A percentile compares a stretch with the other conserved stretches of the same genome.
Evolutionary conservation across 2,888 invertebrate genomes (phyloP).

Genomic region (Hoplodrina ambigua): DNA sequence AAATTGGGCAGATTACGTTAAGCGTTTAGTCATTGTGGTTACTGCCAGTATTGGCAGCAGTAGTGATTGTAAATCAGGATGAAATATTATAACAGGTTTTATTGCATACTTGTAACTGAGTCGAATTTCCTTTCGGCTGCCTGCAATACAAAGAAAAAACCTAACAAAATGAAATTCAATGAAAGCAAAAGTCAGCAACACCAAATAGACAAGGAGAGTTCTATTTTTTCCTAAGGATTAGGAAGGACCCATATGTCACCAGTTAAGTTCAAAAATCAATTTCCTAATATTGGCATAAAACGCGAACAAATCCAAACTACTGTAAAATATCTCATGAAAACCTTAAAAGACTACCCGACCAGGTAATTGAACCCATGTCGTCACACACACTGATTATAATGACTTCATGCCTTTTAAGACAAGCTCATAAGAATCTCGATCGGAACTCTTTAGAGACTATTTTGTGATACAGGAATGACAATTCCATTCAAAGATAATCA

Average conservation of each 20-base stretch:
- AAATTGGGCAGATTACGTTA: constrained; percentile 34
- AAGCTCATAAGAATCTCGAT: background rate
- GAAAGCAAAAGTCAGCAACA: too few relatives aligned
- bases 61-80: constrained; percentile 11
- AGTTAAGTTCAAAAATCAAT: background rate
- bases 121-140: background rate
- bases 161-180: too few relatives aligned
- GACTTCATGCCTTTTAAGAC: too few relatives aligned
- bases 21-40: constrained; percentile 38
- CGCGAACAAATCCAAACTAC: too few relatives aligned
- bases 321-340: too few relatives aligned
- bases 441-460: background rate
- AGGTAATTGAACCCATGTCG: too few relatives aligned
- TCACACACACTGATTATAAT: too few relatives aligned
- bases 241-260: background rate
- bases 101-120: background rate
- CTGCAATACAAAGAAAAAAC: too few relatives aligned
- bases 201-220: background rate
- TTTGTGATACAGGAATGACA: background rate
- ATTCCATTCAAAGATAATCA: constrained; percentile 23
- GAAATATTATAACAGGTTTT: constrained; percentile 30
- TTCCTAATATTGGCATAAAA: too few relatives aligned
- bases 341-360: too few relatives aligned
- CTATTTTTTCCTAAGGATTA: background rate
- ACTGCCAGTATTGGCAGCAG: constrained; percentile 21